These are phyloP conservation scores for Carterocephalus palaemon DNA, from an alignment of 2,888 invertebrate genomes.

Conservation along the genomic window DNA sequence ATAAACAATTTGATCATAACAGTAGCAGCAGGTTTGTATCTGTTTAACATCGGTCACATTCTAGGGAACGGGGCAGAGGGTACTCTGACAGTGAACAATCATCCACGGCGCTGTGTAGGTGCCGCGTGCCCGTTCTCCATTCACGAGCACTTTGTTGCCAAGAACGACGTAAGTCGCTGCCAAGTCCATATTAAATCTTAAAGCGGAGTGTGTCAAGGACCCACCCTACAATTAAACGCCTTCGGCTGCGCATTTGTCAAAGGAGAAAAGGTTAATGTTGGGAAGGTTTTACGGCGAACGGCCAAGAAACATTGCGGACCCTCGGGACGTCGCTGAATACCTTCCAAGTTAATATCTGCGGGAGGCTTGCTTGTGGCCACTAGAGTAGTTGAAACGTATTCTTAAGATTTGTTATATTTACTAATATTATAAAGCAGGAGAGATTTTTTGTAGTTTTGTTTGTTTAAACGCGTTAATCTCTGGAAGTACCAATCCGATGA, in stretches of 20 bases:
- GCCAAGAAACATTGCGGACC: slow-evolving; percentile 46
- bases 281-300: slow-evolving; percentile 33
- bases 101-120: slow-evolving; percentile 14
- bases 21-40: too few species aligned
- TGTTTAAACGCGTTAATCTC: too few species aligned
- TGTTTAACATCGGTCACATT: too few species aligned
- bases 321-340: slow-evolving; percentile 51
- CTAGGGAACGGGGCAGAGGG: too few species aligned
- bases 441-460: too few species aligned
- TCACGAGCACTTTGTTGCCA: slow-evolving; percentile 28
- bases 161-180: slow-evolving; percentile 34
- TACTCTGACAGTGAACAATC: too few species aligned
- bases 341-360: slow-evolving; percentile 58
- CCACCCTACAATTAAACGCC: slow-evolving; percentile 25
- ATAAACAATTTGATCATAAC: too few species aligned
- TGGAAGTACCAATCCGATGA: too few species aligned
- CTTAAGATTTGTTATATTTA: too few species aligned
- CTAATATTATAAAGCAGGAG: too few species aligned
- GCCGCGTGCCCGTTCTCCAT: slow-evolving; percentile 12
- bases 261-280: slow-evolving; percentile 35
- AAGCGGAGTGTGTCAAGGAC: slow-evolving; percentile 38
- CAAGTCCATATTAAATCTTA: slow-evolving; percentile 37
- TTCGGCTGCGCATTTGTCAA: slow-evolving; percentile 32
- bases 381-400: slow-evolving; percentile 19
- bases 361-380: slow-evolving; percentile 41